phyloP scores from a whole-genome alignment of 2,888 invertebrate genomes.

The Ennomos erosarius region DNA sequence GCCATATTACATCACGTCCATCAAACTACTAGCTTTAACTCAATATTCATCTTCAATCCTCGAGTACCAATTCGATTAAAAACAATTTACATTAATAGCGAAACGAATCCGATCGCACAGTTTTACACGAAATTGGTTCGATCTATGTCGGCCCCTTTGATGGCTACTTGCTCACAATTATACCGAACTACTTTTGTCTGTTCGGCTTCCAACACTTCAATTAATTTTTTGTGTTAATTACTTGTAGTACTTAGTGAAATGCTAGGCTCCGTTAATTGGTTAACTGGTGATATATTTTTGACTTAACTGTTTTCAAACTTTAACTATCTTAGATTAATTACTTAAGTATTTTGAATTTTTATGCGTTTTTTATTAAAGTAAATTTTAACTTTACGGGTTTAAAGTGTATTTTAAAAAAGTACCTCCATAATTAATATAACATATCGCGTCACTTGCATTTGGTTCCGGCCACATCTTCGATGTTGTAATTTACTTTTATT shows the following conservation, averaged over 20 bases:
- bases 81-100: constrained; percentile 39
- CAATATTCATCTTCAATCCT: constrained; percentile 3
- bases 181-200: constrained; percentile 14
- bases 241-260: constrained; percentile 26
- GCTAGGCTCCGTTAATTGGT: constrained; percentile 28
- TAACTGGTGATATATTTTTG: constrained; percentile 26
- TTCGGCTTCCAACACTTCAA: constrained; percentile 24
- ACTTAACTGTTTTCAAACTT: constrained; percentile 5
- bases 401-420: too few species aligned
- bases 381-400: constrained; percentile 3
- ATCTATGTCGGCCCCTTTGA: constrained; percentile 54
- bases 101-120: constrained; percentile 42
- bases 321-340: constrained; percentile 2
- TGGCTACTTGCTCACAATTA: constrained; percentile 43
- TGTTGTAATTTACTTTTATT: too few species aligned
- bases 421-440: background rate
- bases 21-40: constrained; percentile 14
- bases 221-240: constrained; percentile 26
- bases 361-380: constrained; percentile 6
- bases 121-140: constrained; percentile 46
- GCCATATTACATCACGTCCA: constrained; percentile 21
- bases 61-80: constrained; percentile 23
- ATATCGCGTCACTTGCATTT: constrained; percentile 2
- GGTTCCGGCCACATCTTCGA: background rate
- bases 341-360: constrained; percentile 4